phyloP scores from a whole-genome alignment of 2,888 invertebrate genomes.

The Thymelicus acteon region DNA sequence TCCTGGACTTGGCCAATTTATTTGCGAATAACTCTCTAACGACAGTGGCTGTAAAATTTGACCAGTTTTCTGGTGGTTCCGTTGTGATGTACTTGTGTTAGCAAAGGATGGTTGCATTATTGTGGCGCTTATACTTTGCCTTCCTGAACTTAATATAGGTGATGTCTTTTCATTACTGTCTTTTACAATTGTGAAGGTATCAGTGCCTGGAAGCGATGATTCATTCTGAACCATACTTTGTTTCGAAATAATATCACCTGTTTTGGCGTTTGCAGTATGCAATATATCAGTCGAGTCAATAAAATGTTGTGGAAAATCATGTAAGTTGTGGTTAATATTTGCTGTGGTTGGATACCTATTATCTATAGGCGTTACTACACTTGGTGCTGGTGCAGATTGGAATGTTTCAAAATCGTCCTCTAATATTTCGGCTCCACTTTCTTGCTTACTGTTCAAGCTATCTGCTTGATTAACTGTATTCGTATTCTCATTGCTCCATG shows the following conservation, averaged over 20 bases:
- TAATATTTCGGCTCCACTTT: conserved; percentile 37
- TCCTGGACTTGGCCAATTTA: conserved; percentile 87
- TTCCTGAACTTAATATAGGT: conserved; percentile 42
- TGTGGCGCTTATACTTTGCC: conserved; percentile 47
- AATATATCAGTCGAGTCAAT: conserved; percentile 3
- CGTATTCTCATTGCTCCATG: conserved; percentile 52
- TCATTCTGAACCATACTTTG: conserved; percentile 51
- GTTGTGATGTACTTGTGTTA: conserved; percentile 47
- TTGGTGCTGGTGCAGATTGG: conserved; percentile 65
- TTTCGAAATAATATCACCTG: conserved; percentile 34
- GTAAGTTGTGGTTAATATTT: conserved; percentile 9
- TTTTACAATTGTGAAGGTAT: conserved; percentile 43
- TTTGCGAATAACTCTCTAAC: conserved; percentile 81
- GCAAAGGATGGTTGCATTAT: conserved; percentile 64
- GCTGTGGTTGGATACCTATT: conserved; percentile 48
- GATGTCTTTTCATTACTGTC: conserved; percentile 47
- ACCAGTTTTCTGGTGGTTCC: conserved; percentile 60
- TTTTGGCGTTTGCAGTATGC: conserved; percentile 16
- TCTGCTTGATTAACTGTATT: conserved; percentile 12
- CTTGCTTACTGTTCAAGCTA: conserved; percentile 9
- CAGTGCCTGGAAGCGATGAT: conserved; percentile 28
- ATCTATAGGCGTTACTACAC: neutral
- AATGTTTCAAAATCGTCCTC: conserved; percentile 80
- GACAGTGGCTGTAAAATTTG: conserved; percentile 80
- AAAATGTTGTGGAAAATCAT: conserved; percentile 8